phyloP scores from a whole-genome alignment of 2,888 invertebrate species.

The Asteroscopus sphinx region DNA sequence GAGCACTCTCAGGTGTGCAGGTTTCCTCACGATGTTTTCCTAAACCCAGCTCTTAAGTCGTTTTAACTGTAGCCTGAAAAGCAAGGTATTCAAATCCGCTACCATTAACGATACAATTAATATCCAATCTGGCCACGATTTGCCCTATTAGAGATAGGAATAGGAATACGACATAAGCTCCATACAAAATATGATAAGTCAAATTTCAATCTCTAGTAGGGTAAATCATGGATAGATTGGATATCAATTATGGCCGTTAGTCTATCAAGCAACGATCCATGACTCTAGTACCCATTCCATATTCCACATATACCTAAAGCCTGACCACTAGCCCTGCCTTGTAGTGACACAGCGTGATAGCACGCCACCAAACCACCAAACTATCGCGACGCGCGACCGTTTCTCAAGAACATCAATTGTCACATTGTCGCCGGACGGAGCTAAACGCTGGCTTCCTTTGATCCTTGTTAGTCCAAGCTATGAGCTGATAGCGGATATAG shows the following conservation, averaged over 20 bases:
- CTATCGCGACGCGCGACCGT: constrained; percentile 39
- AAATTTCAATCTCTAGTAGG: no score
- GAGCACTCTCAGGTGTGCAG: no score
- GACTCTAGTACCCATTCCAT: neutral
- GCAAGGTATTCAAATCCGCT: no score
- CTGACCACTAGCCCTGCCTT: constrained; percentile 10
- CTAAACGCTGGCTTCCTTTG: constrained; percentile 74
- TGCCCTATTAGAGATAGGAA: no score
- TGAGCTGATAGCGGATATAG: constrained; percentile 3
- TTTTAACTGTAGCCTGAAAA: no score
- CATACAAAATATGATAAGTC: no score
- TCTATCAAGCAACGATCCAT: neutral
- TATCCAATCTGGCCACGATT: no score
- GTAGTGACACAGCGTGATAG: constrained; percentile 37
- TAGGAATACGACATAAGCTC: no score
- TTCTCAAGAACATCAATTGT: constrained; percentile 64
- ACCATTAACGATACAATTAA: no score
- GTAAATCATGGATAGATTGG: no score
- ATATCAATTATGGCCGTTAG: neutral
- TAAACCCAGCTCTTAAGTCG: no score
- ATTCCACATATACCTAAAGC: constrained; percentile 1
- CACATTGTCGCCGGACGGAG: constrained; percentile 63
- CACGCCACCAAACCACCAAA: constrained; percentile 34
- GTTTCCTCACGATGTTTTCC: no score
- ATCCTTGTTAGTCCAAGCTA: constrained; percentile 43